A percentile compares a stretch with the other conserved stretches of the same genome.
Evolutionary conservation across 2,888 invertebrate genomes (phyloP).

Genomic region (Pristionchus entomophagus): DNA sequence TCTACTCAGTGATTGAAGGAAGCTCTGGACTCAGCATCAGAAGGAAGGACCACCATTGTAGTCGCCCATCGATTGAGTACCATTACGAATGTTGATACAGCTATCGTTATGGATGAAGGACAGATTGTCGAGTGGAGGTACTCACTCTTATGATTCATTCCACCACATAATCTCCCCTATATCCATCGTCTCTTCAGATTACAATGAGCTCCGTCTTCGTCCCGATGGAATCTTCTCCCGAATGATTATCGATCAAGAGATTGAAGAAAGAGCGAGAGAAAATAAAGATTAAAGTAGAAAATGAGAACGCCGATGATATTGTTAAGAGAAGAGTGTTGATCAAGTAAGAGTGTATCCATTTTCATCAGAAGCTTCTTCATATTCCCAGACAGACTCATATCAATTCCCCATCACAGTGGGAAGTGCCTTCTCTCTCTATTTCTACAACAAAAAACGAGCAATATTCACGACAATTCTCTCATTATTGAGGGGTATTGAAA

Average conservation of each 20-base stretch:
- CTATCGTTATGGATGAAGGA: conserved; percentile 36
- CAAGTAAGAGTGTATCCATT: not conserved
- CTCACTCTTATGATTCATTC: not conserved
- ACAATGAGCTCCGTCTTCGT: not conserved
- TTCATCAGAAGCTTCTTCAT: not conserved
- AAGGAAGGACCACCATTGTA: conserved; percentile 26
- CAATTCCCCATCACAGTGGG: not conserved
- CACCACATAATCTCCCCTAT: not conserved
- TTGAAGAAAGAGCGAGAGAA: not conserved
- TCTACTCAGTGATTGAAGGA: not conserved
- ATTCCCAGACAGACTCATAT: not conserved
- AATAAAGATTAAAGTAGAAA: not conserved
- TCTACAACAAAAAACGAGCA: not conserved
- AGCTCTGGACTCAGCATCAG: conserved; percentile 15
- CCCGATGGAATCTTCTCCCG: not conserved
- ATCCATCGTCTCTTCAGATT: not conserved
- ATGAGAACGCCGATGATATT: not conserved
- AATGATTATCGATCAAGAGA: conserved; percentile 13
- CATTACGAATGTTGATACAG: conserved; percentile 8
- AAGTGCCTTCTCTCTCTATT: not conserved
- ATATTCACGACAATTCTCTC: not conserved
- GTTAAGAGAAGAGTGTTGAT: not conserved
- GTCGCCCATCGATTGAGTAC: conserved; percentile 44
- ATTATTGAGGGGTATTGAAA: not conserved
- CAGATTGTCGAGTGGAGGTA: conserved; percentile 14